Evolutionary conservation across 2,888 invertebrate genomes (phyloP), one percentile per base, ranked within the genome.

Genomic region (Ornithoptera alexandrae): DNA sequence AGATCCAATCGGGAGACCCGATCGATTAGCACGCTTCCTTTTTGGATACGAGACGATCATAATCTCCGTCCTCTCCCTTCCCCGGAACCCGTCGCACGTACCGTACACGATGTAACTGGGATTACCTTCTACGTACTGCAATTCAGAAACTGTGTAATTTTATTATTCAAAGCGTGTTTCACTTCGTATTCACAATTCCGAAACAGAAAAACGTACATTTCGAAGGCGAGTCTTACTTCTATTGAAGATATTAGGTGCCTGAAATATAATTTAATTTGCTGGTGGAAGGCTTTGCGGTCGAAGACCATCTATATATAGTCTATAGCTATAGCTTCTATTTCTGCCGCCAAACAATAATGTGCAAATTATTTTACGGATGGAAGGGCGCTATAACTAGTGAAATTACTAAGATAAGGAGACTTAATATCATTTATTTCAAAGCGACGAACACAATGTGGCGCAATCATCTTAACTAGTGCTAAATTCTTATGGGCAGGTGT

Each of bases 11-110:
- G 46, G 65, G 65, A 61, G 42, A 57, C 8, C 10, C 56, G 62
- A 65, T 53, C 69, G 69, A 69, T 69, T 69, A 62, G 57, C 24
- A 20, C 62, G 62, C 65, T 69, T 69, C 69, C 69, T 65, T 42
- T 65, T 69, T 69, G 57, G 58, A 63, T 60, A 36, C n/a, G 50
- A 68, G 50, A 59, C 59, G 59, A 24, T 50, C 39, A 62, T 68
- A 59, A 60, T 50, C 10, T 7, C 6, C 39, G 7, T 10, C 1
- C 39, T 39, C 10, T 10, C 8, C 30, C 30, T 30, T 30, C 68
- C 50, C 68, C 36, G 3, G 61, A 50, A 12, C 24, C 20, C 50
- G 18, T 30, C 7, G n/a, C 20, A 30, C 46, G 62, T 62, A 46
- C 30, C 24, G 15, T n/a, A 20, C 58, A 42, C 58, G 46, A 7